Base-by-base conservation (phyloP, 2,888 invertebrate species). In the Cheilosia pagana region DNA sequence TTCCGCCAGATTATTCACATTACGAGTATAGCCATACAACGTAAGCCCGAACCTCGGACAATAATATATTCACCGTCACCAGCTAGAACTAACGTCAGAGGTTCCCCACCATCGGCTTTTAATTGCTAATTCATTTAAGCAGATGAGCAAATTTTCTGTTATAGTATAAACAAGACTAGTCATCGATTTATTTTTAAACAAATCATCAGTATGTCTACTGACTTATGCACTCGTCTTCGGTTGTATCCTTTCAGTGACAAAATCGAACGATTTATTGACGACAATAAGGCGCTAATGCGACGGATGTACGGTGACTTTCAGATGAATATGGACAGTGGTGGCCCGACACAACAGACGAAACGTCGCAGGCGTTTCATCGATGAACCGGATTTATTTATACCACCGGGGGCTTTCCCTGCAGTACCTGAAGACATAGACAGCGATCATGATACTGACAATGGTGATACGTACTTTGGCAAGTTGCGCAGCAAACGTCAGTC, bases 231-330 rank as follows among this genome's bases (percentile, higher is more conserved):
- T 2, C 53, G 4, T 39, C 48, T 48, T n/a, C 10, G 3, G 25
- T 3, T 39, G 3, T 39, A 53, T 76, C 53, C 72, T 93, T 94
- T 63, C 93, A 98, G 98, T 92, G 97, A 97, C 87, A 95, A 96
- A 90, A 98, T 98, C 91, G 97, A 98, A 91, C 93, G 94, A 86
- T 98, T 98, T 92, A 98, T 98, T 89, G 98, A 98, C 90, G 97
- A 98, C 91, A 98, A 98, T 91, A 98, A 98, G 92, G 98, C 98
- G 71, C 91, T 98, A 87, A 97, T 98, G 94, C 95, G 96, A 90
- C 94, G 98, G 81, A 98, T 98, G 98, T 98, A 97, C 90, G 98
- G 98, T 0, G 97, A 97, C 88, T 98, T 98, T 90, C 94, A 94
- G 87, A 94, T 95, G 93, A 93, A 89, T 28, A 92, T 93, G 86